Conservation (phyloP, 2,797 vertebrate genomes). For the Mastacembelus armatus region DNA sequence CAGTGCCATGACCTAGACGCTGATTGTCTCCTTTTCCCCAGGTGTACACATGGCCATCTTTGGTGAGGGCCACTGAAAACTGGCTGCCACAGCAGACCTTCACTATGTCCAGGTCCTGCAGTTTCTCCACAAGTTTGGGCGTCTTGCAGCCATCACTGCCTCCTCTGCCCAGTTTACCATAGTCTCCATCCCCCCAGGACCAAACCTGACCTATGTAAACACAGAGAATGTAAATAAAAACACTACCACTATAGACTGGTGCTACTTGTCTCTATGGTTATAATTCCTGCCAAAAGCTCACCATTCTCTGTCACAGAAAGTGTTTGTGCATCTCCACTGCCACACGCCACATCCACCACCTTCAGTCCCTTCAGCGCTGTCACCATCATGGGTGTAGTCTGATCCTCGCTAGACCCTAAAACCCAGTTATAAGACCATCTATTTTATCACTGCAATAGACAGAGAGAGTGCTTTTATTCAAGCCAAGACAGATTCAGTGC, state of each 20-base stretch:
- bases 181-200: constrained; percentile 99
- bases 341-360: constrained; percentile 95
- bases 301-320: constrained; percentile 97
- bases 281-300: constrained; percentile 53
- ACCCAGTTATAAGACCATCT: background rate
- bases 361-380: constrained; percentile 94
- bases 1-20: constrained; percentile 95
- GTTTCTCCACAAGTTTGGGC: constrained; percentile 95
- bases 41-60: constrained; percentile 97
- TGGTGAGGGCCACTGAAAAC: constrained; percentile 95
- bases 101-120: constrained; percentile 94
- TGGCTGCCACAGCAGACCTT: constrained; percentile 98
- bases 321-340: constrained; percentile 98
- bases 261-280: background rate
- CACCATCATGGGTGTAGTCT: constrained; percentile 95
- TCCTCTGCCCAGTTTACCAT: constrained; percentile 95
- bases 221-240: background rate
- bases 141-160: constrained; percentile 99
- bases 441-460: background rate
- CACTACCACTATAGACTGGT: background rate
- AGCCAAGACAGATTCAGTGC: background rate
- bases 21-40: constrained; percentile 99
- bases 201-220: constrained; percentile 92
- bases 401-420: constrained; percentile 96
- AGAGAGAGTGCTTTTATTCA: background rate